These are phyloP conservation scores for Rhinatrema bivittatum DNA, from an alignment of 2,797 vertebrate species.

Conservation along the genomic window DNA sequence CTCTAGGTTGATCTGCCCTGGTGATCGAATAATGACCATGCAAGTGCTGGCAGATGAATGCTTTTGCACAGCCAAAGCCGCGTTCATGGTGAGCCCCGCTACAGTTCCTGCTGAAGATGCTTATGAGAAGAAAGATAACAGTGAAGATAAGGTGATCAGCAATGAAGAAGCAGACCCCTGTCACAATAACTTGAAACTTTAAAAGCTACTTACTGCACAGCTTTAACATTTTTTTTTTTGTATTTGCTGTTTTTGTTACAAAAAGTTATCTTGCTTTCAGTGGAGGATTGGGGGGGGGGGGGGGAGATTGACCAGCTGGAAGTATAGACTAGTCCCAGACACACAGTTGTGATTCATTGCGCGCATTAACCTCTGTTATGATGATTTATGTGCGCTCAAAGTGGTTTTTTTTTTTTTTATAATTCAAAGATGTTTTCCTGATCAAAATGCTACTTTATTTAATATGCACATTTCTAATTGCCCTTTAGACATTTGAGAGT, in stretches of 20 bases:
- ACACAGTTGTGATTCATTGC: too few relatives aligned
- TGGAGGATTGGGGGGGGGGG: too few relatives aligned
- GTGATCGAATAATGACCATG: slow-evolving; percentile 41
- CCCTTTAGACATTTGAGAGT: too few relatives aligned
- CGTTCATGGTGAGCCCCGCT: slow-evolving; percentile 5
- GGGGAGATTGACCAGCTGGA: too few relatives aligned
- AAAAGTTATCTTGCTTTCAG: not conserved
- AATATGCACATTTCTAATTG: too few relatives aligned
- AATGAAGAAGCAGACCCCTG: slow-evolving; percentile 2
- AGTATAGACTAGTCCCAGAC: too few relatives aligned
- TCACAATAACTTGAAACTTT: not conserved
- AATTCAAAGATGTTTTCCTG: too few relatives aligned
- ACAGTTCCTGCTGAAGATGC: slow-evolving; percentile 12
- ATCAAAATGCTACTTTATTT: too few relatives aligned
- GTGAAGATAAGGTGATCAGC: slow-evolving; percentile 2
- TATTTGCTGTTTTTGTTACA: not conserved
- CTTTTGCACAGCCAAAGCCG: slow-evolving; percentile 31
- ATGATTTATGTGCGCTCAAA: too few relatives aligned
- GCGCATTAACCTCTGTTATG: too few relatives aligned
- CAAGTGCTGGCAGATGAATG: slow-evolving; percentile 45
- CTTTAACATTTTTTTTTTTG: slow-evolving; percentile 16
- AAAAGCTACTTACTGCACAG: not conserved
- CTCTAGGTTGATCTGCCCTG: slow-evolving; percentile 38
- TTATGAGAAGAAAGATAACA: slow-evolving; percentile 13
- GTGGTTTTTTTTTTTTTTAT: too few relatives aligned